Conservation (phyloP, 2,888 invertebrate genomes). For the Amblyjoppa proteus region DNA sequence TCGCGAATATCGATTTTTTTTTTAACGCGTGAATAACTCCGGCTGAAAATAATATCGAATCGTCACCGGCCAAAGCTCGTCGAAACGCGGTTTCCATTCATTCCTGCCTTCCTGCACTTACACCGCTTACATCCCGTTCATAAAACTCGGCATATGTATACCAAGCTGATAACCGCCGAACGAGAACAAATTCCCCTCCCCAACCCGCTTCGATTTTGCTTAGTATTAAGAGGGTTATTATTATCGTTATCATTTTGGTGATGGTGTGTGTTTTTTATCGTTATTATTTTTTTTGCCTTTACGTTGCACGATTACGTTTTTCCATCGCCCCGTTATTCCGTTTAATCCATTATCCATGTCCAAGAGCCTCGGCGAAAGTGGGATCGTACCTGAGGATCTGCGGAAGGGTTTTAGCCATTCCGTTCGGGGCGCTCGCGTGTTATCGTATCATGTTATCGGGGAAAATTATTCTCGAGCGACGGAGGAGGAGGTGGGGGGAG, state of each 20-base stretch:
- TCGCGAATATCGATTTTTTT: background rate
- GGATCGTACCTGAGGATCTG: background rate
- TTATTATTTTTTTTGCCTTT: slow-evolving; percentile 7
- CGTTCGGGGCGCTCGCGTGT: slow-evolving; percentile 1
- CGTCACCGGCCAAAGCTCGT: background rate
- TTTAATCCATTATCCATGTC: slow-evolving; percentile 9
- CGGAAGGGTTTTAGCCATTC: background rate
- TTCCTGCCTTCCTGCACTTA: background rate
- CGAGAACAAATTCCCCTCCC: background rate
- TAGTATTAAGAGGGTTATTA: slow-evolving; percentile 2
- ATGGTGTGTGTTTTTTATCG: background rate
- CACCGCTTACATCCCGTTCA: background rate
- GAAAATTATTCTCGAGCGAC: background rate
- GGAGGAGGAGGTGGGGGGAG: too few species aligned
- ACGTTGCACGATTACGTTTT: slow-evolving; percentile 25
- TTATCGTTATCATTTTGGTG: slow-evolving; percentile 2
- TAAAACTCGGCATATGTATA: background rate
- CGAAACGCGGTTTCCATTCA: background rate
- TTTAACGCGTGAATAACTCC: background rate
- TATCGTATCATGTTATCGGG: background rate
- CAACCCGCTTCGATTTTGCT: background rate
- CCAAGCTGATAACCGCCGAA: background rate
- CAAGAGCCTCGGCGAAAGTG: background rate
- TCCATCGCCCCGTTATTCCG: slow-evolving; percentile 2
- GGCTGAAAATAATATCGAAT: background rate